phyloP scores from a whole-genome alignment of 2,113 vertebrate species.

The Myiozetetes cayanensis region DNA sequence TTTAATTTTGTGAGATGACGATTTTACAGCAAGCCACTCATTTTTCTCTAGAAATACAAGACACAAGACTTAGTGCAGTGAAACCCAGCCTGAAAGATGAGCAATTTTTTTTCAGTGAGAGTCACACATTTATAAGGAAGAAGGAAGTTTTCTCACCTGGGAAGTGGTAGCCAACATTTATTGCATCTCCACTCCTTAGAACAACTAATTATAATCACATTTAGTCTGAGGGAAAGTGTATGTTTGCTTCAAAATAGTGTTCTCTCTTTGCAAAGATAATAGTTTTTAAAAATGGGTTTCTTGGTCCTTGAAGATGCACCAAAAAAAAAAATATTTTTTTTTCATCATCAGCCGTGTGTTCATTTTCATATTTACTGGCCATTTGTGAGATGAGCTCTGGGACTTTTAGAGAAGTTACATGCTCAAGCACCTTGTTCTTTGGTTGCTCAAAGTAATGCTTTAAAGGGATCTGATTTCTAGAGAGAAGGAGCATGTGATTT shows the following conservation, averaged over 20 bases:
- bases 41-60: background rate
- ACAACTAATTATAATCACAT: background rate
- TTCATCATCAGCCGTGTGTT: background rate
- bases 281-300: background rate
- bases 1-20: background rate
- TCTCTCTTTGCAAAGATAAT: background rate
- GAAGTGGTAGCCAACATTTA: background rate
- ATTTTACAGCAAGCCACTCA: background rate
- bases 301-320: background rate
- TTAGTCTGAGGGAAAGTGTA: background rate
- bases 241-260: background rate
- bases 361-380: background rate
- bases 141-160: background rate
- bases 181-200: background rate
- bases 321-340: background rate
- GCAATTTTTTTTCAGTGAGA: too few relatives aligned
- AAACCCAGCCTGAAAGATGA: background rate
- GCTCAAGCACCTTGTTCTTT: background rate
- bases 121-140: background rate
- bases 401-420: background rate
- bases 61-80: background rate
- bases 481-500: background rate
- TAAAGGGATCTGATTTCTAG: background rate
- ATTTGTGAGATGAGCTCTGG: background rate
- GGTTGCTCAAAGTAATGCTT: background rate